phyloP scores from a whole-genome alignment of 2,113 vertebrate genomes.

The Dissostichus mawsoni region DNA sequence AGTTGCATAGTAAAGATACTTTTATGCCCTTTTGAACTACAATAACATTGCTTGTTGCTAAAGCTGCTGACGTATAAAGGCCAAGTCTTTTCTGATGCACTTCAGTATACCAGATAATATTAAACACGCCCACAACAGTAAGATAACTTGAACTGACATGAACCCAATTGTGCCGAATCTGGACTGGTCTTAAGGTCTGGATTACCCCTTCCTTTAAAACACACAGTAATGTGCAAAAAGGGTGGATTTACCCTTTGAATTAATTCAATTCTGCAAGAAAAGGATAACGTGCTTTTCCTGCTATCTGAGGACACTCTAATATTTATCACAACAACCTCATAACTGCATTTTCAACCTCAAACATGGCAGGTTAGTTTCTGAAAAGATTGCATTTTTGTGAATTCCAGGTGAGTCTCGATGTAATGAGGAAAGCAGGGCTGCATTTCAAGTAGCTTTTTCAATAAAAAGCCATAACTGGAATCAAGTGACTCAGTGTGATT shows the following conservation, averaged over 20 bases:
- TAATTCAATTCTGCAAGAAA: background rate
- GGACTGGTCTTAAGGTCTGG: no score
- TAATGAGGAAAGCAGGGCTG: background rate
- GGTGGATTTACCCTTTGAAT: background rate
- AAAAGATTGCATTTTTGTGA: constrained; percentile 9
- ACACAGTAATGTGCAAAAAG: background rate
- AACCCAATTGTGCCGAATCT: no score
- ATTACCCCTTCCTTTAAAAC: background rate
- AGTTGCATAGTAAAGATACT: no score
- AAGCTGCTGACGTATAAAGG: no score
- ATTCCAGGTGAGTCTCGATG: no score
- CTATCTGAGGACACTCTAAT: background rate
- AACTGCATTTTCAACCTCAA: background rate
- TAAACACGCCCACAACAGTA: no score
- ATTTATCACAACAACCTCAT: background rate
- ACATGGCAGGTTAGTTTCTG: background rate
- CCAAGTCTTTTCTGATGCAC: no score
- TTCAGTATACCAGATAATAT: no score
- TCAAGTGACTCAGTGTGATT: constrained; percentile 20
- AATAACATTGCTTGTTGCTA: no score
- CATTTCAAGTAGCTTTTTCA: constrained; percentile 14
- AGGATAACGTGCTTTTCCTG: background rate
- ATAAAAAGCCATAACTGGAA: constrained; percentile 18
- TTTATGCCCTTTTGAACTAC: no score
- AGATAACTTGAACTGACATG: no score